A percentile compares a stretch with the other conserved stretches of the same genome.
Conservation (phyloP, 1,140 invertebrate genomes). For the Pseudomyrmex pallidus region DNA sequence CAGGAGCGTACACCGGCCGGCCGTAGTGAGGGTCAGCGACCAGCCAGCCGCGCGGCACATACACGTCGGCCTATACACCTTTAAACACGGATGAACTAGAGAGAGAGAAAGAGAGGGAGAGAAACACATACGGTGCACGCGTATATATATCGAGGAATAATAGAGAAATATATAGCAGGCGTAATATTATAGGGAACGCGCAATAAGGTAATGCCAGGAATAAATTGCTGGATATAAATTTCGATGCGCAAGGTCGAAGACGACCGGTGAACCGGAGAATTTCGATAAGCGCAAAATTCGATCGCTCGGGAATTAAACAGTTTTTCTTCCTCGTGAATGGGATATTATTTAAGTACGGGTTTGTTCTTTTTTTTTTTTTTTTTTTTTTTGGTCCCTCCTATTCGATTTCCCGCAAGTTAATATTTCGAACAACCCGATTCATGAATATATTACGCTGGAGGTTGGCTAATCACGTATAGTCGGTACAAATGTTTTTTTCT, state of each 20-base stretch:
- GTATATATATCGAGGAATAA: background rate
- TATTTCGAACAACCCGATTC: too few relatives aligned
- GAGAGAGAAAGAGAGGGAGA: background rate
- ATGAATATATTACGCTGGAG: too few relatives aligned
- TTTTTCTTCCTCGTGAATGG: background rate
- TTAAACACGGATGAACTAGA: too few relatives aligned
- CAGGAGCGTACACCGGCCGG: constrained; percentile 76
- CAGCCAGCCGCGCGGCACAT: constrained; percentile 63
- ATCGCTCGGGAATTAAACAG: background rate
- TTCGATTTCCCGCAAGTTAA: too few relatives aligned
- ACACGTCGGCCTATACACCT: constrained; percentile 73
- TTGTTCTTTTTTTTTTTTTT: too few relatives aligned
- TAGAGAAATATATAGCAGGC: constrained; percentile 8
- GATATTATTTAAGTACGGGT: too few relatives aligned
- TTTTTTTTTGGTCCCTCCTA: too few relatives aligned
- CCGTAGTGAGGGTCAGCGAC: constrained; percentile 82
- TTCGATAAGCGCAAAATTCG: constrained; percentile 6
- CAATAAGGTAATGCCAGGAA: constrained; percentile 7
- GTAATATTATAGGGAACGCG: background rate
- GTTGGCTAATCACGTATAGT: too few relatives aligned
- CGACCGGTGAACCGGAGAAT: background rate
- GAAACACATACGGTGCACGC: background rate
- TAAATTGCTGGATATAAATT: constrained; percentile 14
- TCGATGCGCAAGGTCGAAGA: background rate
- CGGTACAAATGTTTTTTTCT: too few relatives aligned